Evolutionary conservation across 2,888 invertebrate species (phyloP).

Genomic region (Lysandra bellargus): DNA sequence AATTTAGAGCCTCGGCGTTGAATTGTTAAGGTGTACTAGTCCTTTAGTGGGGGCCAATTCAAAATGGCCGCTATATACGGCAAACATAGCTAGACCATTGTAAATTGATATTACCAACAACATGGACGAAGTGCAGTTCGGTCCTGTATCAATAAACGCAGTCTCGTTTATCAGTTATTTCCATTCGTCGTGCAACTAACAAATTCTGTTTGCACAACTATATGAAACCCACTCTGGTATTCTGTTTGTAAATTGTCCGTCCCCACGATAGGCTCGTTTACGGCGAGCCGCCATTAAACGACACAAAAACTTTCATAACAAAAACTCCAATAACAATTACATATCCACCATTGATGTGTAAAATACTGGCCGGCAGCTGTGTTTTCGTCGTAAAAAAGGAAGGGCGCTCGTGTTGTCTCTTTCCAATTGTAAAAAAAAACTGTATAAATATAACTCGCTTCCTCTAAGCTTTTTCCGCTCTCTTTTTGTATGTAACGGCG

Average conservation of each 20-base stretch:
- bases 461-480: constrained; percentile 7
- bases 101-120: constrained; percentile 26
- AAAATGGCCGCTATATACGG: constrained; percentile 9
- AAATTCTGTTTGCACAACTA: constrained; percentile 19
- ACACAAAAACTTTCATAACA: neutral
- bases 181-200: neutral
- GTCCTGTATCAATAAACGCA: constrained; percentile 20
- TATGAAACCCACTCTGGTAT: neutral
- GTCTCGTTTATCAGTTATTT: constrained; percentile 18
- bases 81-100: constrained; percentile 9
- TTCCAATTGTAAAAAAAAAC: constrained; percentile 8
- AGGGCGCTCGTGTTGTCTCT: constrained; percentile 5
- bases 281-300: neutral
- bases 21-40: constrained; percentile 16
- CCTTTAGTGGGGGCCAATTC: constrained; percentile 25
- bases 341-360: constrained; percentile 8
- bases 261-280: neutral
- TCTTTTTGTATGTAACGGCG: neutral
- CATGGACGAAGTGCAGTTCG: constrained; percentile 8
- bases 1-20: neutral
- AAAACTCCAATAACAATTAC: constrained; percentile 19
- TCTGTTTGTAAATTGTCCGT: neutral
- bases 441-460: constrained; percentile 19
- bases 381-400: neutral
- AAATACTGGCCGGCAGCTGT: constrained; percentile 21